Conservation (phyloP, 2,113 vertebrate genomes). For the Vombatus ursinus region DNA sequence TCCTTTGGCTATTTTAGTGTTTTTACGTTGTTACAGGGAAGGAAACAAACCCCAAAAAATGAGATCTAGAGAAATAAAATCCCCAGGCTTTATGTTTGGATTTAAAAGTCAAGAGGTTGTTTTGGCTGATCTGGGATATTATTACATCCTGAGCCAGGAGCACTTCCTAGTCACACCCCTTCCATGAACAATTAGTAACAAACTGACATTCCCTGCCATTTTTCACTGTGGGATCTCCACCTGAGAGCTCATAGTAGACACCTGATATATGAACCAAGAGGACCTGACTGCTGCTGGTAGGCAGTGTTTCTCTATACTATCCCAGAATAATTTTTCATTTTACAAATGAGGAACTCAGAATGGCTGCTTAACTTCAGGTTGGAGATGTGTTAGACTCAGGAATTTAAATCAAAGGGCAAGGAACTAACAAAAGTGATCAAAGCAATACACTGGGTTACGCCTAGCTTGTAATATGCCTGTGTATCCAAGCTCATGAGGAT, state of each 20-base stretch:
- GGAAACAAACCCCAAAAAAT: background rate
- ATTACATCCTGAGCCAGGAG: background rate
- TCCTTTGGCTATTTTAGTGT: constrained; percentile 13
- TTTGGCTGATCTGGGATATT: background rate
- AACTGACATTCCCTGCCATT: constrained; percentile 28
- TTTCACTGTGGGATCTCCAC: background rate
- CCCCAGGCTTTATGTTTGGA: background rate
- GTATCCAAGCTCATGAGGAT: background rate
- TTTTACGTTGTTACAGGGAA: constrained; percentile 45
- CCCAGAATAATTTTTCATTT: constrained; percentile 3
- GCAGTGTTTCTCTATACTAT: accelerated
- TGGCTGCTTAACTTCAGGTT: background rate
- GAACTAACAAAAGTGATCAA: background rate
- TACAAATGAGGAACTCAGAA: background rate
- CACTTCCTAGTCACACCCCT: background rate
- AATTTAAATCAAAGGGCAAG: background rate
- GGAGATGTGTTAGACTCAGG: background rate
- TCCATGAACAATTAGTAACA: constrained; percentile 15
- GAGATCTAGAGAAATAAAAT: constrained; percentile 7
- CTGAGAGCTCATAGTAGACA: background rate
- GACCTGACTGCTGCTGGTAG: background rate
- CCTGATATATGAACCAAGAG: background rate
- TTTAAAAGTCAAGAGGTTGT: background rate
- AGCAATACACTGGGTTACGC: background rate
- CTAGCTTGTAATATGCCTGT: background rate